Percentiles rank a stretch among this genome's conserved stretches.
These are phyloP conservation scores for Dynastes hyllus DNA, from an alignment of 2,888 invertebrate genomes.

Conservation along the genomic window DNA sequence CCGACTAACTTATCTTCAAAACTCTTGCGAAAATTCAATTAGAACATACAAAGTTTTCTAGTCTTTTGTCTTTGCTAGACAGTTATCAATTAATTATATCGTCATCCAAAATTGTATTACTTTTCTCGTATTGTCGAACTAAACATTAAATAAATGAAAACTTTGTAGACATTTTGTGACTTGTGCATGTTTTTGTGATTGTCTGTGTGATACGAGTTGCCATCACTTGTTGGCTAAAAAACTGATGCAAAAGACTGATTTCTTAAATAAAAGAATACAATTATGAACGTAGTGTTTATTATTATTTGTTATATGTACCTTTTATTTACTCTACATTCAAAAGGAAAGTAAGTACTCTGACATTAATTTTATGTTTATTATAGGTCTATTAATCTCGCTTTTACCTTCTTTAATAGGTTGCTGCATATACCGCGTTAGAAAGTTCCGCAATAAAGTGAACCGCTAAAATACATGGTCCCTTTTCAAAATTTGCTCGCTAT, in stretches of 20 bases:
- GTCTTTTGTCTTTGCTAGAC: slow-evolving; percentile 40
- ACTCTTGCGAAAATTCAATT: slow-evolving; percentile 52
- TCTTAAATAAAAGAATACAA: slow-evolving; percentile 65
- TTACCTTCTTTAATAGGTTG: too few relatives aligned
- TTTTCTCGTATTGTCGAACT: slow-evolving; percentile 2
- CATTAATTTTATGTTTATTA: too few relatives aligned
- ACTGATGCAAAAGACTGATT: slow-evolving; percentile 70
- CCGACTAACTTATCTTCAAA: slow-evolving; percentile 48
- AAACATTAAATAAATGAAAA: slow-evolving; percentile 52
- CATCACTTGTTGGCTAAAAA: slow-evolving; percentile 60
- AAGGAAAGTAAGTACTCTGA: too few relatives aligned
- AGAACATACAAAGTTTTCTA: slow-evolving; percentile 55
- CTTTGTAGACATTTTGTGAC: slow-evolving; percentile 62
- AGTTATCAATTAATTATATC: slow-evolving; percentile 1
- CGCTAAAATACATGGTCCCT: too few relatives aligned
- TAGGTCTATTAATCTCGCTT: too few relatives aligned
- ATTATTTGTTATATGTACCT: slow-evolving; percentile 3
- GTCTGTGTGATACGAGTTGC: slow-evolving; percentile 68
- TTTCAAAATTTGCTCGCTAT: too few relatives aligned
- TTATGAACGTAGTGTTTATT: slow-evolving; percentile 31
- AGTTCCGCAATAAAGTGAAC: too few relatives aligned
- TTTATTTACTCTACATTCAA: neutral
- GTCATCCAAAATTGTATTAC: slow-evolving; percentile 7
- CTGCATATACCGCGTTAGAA: too few relatives aligned
- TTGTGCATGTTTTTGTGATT: slow-evolving; percentile 68